These are phyloP conservation scores for Holacanthus passer DNA, from an alignment of 2,113 vertebrate genomes.

Conservation along the genomic window DNA sequence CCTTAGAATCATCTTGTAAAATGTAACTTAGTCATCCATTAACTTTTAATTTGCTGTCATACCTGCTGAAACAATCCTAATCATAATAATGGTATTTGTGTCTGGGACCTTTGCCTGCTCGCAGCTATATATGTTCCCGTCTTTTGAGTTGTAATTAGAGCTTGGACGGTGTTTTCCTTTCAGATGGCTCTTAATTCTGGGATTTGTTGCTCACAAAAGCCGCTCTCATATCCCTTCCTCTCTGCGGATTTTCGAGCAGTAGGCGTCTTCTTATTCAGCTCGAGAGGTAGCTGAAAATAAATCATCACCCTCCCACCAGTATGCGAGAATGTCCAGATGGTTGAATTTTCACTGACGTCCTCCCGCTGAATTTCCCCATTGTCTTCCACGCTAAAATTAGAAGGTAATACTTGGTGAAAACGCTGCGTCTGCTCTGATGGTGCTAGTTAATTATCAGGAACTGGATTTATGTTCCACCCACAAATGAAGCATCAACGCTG, in stretches of 20 bases:
- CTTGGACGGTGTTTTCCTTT: conserved; percentile 66
- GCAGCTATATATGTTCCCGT: conserved; percentile 1
- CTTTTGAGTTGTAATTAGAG: conserved; percentile 61
- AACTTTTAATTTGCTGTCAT: conserved; percentile 25
- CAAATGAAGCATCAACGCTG: conserved; percentile 45
- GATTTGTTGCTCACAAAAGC: conserved; percentile 72
- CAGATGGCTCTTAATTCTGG: conserved; percentile 77
- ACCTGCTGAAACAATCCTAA: conserved; percentile 14
- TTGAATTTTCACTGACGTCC: conserved; percentile 71
- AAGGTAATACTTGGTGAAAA: conserved; percentile 73
- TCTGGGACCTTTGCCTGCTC: conserved; percentile 18
- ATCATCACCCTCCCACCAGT: conserved; percentile 75
- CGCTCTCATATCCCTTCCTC: conserved; percentile 51
- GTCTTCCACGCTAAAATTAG: conserved; percentile 78
- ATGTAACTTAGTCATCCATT: conserved; percentile 7
- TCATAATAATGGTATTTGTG: conserved; percentile 25
- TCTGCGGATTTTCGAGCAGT: conserved; percentile 69
- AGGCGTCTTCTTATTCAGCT: conserved; percentile 70
- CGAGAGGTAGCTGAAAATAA: conserved; percentile 77
- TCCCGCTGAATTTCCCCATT: conserved; percentile 78
- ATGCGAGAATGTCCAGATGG: conserved; percentile 76
- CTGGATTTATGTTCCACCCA: conserved; percentile 70
- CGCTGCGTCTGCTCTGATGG: conserved; percentile 74
- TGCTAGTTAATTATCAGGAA: conserved; percentile 75
- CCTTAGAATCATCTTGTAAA: background rate